Evolutionary conservation across 2,113 vertebrate species (phyloP).

Genomic region (Tetraodon nigroviridis): DNA sequence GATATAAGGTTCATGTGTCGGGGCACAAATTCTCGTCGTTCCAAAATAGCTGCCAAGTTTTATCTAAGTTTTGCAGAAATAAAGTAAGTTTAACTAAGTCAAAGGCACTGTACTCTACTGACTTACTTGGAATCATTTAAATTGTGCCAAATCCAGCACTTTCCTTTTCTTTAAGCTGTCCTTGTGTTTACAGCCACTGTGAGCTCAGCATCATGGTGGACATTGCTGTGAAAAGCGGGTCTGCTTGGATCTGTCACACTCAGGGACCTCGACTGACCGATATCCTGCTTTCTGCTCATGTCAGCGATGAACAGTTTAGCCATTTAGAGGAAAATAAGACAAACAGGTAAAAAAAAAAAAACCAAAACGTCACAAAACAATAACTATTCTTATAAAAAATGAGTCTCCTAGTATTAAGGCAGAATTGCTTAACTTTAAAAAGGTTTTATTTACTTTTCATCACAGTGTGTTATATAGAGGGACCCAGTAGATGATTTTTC

Average conservation of each 20-base stretch:
- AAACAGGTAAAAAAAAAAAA: conserved; percentile 9
- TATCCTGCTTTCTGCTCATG: conserved; percentile 32
- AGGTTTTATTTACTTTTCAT: too few species aligned
- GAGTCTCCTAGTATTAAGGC: too few species aligned
- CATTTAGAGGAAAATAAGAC: neutral
- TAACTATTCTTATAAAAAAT: too few species aligned
- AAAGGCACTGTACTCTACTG: too few species aligned
- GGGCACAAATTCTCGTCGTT: neutral
- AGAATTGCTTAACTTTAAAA: too few species aligned
- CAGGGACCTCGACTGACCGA: conserved; percentile 22
- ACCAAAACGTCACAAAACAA: neutral
- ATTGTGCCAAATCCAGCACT: neutral
- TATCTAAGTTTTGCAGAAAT: too few species aligned
- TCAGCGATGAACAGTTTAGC: conserved; percentile 14
- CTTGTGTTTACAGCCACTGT: neutral
- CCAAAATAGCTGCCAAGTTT: too few species aligned
- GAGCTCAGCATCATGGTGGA: conserved; percentile 48
- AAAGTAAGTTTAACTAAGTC: too few species aligned
- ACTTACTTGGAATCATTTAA: neutral
- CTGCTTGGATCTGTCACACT: conserved; percentile 37
- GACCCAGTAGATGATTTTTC: neutral
- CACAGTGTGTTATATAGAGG: too few species aligned
- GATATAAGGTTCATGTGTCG: neutral
- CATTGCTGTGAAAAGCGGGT: conserved; percentile 26
- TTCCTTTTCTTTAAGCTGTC: neutral